Evolutionary conservation across 2,888 invertebrate genomes (phyloP), one percentile per base, ranked within the genome.

Genomic region (Dolichopus griseipennis): DNA sequence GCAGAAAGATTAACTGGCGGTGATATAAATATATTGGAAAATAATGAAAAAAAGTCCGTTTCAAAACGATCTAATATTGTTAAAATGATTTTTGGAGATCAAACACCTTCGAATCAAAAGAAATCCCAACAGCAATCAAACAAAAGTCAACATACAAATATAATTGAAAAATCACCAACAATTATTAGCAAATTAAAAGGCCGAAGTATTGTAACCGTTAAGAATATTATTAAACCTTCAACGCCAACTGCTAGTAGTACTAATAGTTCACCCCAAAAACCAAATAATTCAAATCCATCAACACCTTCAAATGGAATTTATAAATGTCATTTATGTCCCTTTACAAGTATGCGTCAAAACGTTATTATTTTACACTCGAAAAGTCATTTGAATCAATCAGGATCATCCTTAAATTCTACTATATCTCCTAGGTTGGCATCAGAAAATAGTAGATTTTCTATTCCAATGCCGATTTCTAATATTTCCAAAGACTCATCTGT

Each of bases 1-100:
- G 93, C 93, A 0, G 93, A 93, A 77, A 85, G 84, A 65, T 83
- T 87, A 68, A 87, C 90, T 3, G 86, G 86, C 34, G 92, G 92
- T 10, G 87, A 91, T 78, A 85, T 86, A 27, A 85, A 88, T 72
- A 91, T 92, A 72, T 79, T 91, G 63, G 83, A 84, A 9, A 20
- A n/a, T n/a, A n/a, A 37, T 10, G n/a, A 52, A 1, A 52, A 52
- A 15, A 9, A 52, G 2, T 75, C 66, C 74, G 74, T 64, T 72
- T 72, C 71, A 71, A 75, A 10, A 74, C 75, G 22, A 73, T 75
- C 67, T 8, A 75, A 75, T 66, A 75, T 76, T 72, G 74, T 76
- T 10, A 75, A 76, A 70, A 75, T 75, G 12, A 73, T 76, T 69
- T 69, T 75, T 43, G 75, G 75, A 62, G 73, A 75, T 65, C 73